Evolutionary conservation across 1,140 invertebrate genomes (phyloP), one percentile per base, ranked within the genome.

Genomic region (Penaeus japonicus): DNA sequence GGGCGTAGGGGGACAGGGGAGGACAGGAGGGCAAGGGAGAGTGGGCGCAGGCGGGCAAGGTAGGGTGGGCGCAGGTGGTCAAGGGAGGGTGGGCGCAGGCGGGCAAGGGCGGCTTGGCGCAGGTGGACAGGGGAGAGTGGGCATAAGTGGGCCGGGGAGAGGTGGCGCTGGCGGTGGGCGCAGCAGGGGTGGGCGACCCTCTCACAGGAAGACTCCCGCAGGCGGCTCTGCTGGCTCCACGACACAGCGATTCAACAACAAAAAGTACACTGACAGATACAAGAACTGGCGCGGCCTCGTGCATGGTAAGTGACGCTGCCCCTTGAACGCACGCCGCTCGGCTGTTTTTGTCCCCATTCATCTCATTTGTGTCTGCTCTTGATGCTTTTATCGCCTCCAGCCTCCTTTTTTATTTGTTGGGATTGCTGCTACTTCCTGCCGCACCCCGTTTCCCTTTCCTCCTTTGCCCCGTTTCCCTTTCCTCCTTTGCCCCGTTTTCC

Each of bases 211-310:
- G 57, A 57, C 57, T 39, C 77, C 85, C 24, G 77, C 85, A 32
- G 73, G 73, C 47, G 73, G 73, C 54, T 27, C 39, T 2, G 62
- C 53, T 47, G n/a, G 80, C 73, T 55, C 87, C 55, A 83, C 81
- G 30, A 83, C 81, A 75, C 65, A 35, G 80, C 27, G 65, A 55
- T 32, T 80, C 59, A 20, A 32, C n/a, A 84, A 80, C 87, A 88
- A 47, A 47, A 47, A 82, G 55, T 88, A 88, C 80, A 82, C 86
- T 35, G 87, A 88, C 73, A 77, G 24, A 39, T 82, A 83, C 87
- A 88, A 88, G 80, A 84, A 75, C 47, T 88, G 87, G 87, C 80
- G 54, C 53, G 87, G 87, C 80, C 83, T 88, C 80, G 80, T 88
- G 18, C 22, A 83, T 22, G 80, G 87, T 88, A 73, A 88, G 87